These are phyloP conservation scores for Amorpha juglandis DNA, from an alignment of 2,888 invertebrate species.

Conservation along the genomic window DNA sequence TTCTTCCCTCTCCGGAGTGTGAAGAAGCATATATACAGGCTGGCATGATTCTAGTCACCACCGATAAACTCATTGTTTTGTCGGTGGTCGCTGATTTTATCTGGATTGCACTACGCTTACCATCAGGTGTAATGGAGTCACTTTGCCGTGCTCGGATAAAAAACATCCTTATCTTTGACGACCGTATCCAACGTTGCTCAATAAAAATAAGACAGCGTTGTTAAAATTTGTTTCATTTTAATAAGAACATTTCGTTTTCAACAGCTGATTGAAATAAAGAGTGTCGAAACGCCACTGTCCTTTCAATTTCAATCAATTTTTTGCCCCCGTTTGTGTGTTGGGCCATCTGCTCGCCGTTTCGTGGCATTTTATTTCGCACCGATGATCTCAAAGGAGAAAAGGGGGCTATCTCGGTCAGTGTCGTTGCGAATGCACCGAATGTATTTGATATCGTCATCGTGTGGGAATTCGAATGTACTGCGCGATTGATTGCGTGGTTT, in stretches of 20 bases:
- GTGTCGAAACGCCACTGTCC: constrained; percentile 23
- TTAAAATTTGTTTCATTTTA: constrained; percentile 11
- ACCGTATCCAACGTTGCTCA: constrained; percentile 15
- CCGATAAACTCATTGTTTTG: no score
- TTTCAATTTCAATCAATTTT: constrained; percentile 39
- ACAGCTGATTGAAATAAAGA: constrained; percentile 16
- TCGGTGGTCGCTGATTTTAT: no score
- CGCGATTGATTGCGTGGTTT: neutral
- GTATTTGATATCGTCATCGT: constrained; percentile 12
- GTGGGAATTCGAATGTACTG: neutral
- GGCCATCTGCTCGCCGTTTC: constrained; percentile 39
- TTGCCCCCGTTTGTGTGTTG: constrained; percentile 28
- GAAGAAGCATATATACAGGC: no score
- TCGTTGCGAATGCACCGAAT: constrained; percentile 37
- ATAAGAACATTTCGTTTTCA: neutral
- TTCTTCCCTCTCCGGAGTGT: no score
- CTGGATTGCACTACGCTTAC: no score
- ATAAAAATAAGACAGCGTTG: constrained; percentile 14
- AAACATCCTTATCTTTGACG: constrained; percentile 7
- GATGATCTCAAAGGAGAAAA: constrained; percentile 35
- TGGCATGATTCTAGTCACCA: no score
- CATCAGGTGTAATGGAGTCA: no score
- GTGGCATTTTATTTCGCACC: constrained; percentile 28
- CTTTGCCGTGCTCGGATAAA: no score
- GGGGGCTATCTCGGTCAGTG: constrained; percentile 39